Percentiles rank a stretch among this genome's conserved stretches.
Conservation (phyloP, 2,113 vertebrate genomes). For the Tyrannus savana region DNA sequence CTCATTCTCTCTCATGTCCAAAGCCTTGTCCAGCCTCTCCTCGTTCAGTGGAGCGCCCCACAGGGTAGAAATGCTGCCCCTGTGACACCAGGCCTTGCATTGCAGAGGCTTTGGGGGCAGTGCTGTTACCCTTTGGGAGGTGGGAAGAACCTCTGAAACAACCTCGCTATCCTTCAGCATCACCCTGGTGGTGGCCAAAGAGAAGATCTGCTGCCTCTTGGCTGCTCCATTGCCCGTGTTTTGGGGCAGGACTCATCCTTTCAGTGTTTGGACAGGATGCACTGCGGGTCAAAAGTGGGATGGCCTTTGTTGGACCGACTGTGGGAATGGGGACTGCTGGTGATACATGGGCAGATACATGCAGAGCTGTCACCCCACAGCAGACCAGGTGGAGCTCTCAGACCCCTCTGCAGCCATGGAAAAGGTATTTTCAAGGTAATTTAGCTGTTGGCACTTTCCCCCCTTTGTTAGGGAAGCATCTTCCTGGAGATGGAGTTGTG, state of each 20-base stretch:
- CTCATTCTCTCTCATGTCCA: not conserved
- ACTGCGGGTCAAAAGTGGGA: not conserved
- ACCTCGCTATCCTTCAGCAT: not conserved
- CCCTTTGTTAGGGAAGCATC: fast-evolving
- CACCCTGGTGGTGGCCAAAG: not conserved
- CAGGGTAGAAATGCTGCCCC: not conserved
- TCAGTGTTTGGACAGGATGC: fast-evolving
- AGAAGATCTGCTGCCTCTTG: not conserved
- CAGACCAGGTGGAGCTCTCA: not conserved
- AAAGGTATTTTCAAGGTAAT: not conserved
- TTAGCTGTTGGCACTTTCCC: not conserved
- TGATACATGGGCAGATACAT: fast-evolving
- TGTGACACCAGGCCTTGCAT: not conserved
- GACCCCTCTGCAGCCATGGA: fast-evolving
- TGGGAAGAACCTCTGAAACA: not conserved
- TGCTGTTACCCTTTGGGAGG: no score
- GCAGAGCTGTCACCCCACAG: not conserved
- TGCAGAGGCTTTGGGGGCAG: not conserved
- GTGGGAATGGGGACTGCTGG: not conserved
- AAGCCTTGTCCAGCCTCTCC: not conserved
- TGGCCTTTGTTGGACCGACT: not conserved
- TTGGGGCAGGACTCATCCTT: not conserved
- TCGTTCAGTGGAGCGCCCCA: fast-evolving
- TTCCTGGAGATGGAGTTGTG: not conserved
- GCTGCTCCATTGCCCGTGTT: fast-evolving